A percentile compares a stretch with the other conserved stretches of the same genome.
phyloP scores from a whole-genome alignment of 2,888 invertebrate species.

The Coecobrya sp. region DNA sequence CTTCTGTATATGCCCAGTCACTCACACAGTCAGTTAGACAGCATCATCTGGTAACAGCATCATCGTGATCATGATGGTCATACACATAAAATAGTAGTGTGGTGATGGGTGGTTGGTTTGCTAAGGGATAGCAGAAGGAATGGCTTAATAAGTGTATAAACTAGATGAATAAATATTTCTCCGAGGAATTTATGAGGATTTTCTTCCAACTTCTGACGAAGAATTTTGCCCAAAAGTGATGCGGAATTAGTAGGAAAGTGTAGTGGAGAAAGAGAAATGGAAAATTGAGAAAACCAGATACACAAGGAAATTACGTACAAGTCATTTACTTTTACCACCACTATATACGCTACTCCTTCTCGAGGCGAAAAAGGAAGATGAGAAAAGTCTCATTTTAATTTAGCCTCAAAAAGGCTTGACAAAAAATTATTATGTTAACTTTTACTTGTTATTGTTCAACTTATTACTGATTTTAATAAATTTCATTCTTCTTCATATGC shows the following conservation, averaged over 20 bases:
- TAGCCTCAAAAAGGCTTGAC: conserved; percentile 6
- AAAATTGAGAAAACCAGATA: conserved; percentile 30
- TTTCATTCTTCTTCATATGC: not conserved
- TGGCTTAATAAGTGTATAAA: conserved; percentile 56
- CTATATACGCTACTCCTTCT: not conserved
- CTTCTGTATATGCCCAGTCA: conserved; percentile 21
- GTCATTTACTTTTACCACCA: conserved; percentile 36
- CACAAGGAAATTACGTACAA: conserved; percentile 38
- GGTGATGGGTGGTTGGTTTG: conserved; percentile 45
- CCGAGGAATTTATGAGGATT: conserved; percentile 54
- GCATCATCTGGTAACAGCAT: conserved; percentile 48
- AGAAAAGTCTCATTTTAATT: conserved; percentile 22
- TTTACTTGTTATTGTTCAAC: conserved; percentile 16
- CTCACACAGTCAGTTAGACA: conserved; percentile 49
- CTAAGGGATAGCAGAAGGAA: conserved; percentile 7
- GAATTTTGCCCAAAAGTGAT: conserved; percentile 16
- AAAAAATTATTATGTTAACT: conserved; percentile 26
- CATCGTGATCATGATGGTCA: conserved; percentile 25
- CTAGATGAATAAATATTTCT: conserved; percentile 66
- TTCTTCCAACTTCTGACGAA: conserved; percentile 24
- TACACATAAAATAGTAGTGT: conserved; percentile 31
- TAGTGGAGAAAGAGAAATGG: not conserved
- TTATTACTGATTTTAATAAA: not conserved
- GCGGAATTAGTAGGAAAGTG: not conserved
- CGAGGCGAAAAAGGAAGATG: not conserved